Conservation (phyloP, 2,888 invertebrate species). For the Teleiodes luculella region DNA sequence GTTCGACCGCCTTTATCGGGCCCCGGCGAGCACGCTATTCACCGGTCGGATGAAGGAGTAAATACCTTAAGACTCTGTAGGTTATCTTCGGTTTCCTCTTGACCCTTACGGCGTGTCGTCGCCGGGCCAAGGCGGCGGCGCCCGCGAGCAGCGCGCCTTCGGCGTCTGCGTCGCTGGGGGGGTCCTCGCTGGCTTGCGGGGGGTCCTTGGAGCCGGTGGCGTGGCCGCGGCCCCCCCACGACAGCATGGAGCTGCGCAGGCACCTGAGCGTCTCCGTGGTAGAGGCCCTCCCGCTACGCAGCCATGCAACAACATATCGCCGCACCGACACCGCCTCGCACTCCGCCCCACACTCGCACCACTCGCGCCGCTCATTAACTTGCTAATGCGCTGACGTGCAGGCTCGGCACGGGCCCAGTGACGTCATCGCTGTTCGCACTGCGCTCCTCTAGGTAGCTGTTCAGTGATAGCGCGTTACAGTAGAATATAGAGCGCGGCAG, state of each 20-base stretch:
- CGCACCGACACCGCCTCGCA: conserved; percentile 49
- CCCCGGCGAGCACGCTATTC: conserved; percentile 7
- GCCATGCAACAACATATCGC: conserved; percentile 75
- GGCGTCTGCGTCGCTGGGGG: conserved; percentile 42
- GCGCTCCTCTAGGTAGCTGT: background rate
- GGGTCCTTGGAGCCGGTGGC: conserved; percentile 21
- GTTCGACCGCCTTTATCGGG: conserved; percentile 33
- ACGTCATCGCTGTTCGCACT: conserved; percentile 30
- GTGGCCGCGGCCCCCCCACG: conserved; percentile 44
- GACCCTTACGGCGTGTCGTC: conserved; percentile 69
- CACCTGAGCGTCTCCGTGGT: conserved; percentile 76
- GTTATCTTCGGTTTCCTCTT: conserved; percentile 67
- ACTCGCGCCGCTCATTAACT: conserved; percentile 42
- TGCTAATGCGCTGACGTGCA: conserved; percentile 33
- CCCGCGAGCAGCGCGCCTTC: conserved; percentile 61
- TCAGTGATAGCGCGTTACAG: conserved; percentile 15
- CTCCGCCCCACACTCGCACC: conserved; percentile 43
- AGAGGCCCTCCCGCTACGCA: conserved; percentile 60
- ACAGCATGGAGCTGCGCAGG: conserved; percentile 72
- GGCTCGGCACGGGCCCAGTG: conserved; percentile 25
- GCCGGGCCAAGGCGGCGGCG: conserved; percentile 64
- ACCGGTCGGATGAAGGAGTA: conserved; percentile 6
- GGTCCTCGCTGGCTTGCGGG: conserved; percentile 42
- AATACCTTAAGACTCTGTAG: conserved; percentile 63
- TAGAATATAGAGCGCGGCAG: conserved; percentile 34